Base-by-base conservation (phyloP, 2,888 invertebrate species). In the Achlya flavicornis region DNA sequence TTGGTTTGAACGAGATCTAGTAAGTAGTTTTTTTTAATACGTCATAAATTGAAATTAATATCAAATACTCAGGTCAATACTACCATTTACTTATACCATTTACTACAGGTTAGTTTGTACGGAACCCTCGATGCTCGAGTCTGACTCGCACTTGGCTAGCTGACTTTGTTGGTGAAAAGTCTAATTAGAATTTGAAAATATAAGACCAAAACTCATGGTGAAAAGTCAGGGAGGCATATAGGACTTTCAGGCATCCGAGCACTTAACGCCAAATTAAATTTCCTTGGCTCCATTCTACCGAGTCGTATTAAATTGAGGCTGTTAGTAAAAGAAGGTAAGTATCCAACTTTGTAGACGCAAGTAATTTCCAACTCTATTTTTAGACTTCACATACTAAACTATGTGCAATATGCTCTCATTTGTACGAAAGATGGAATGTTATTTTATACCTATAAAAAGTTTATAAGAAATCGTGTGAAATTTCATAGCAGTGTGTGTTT, bases 251-350 rank as follows among this genome's bases (percentile, higher is more conserved):
- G 48, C 57, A 62, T 58, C 43, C 48, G 59, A 62, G 64, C 64
- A 69, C 66, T 71, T 66, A 65, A 59, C 64, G 48, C 62, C 61
- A 73, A 71, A 73, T 73, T 71, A 67, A 61, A 63, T 66, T 66
- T 63, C 57, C 59, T 38, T 63, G 19, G 46, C 59, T 16, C 61
- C n/a, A 66, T 61, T 58, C 46, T 58, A 32, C 48, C 48, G 57
- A 62, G 64, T 61, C 59, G 61, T 48, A 62, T 61, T 38, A 62
- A 67, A 62, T 65, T 62, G 61, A 26, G 1, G 26, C 26, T 26
- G 26, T 26, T 26, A 26, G 26, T 26, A 26, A 1, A 2, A 26
- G 43, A 38, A n/a, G 38, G 16, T 38, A 16, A 38, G 10, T 38
- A 10, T 6, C 26, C 26, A 26, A 33, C 33, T 33, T 26, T 32